A percentile compares a stretch with the other conserved stretches of the same genome.
phyloP scores from a whole-genome alignment of 2,113 vertebrate species.

The Oreochromis tanganicae region DNA sequence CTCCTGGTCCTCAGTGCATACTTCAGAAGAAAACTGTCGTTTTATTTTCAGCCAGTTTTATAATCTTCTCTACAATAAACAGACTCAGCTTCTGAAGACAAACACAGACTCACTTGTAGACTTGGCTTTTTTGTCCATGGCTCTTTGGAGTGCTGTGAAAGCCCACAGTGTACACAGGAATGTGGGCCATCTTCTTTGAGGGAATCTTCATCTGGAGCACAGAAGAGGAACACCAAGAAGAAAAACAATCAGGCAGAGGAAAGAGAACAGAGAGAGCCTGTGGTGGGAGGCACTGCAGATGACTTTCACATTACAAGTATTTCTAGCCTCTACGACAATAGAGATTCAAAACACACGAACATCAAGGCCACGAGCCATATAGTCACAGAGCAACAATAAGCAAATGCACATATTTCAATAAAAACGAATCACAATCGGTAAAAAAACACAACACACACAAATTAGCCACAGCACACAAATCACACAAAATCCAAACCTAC shows the following conservation, averaged over 20 bases:
- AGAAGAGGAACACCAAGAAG: background rate
- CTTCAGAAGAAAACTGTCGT: background rate
- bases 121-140: constrained; percentile 71
- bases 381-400: background rate
- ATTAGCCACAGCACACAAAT: background rate
- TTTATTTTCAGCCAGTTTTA: background rate
- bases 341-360: background rate
- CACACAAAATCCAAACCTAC: constrained; percentile 36
- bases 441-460: background rate
- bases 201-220: constrained; percentile 89
- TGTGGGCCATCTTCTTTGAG: constrained; percentile 92
- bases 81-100: background rate
- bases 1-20: background rate
- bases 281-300: background rate
- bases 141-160: constrained; percentile 80
- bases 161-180: constrained; percentile 90
- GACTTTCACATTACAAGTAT: background rate
- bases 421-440: background rate
- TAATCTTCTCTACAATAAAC: background rate
- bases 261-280: background rate
- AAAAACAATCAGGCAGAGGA: background rate
- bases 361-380: background rate
- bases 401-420: background rate
- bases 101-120: constrained; percentile 83
- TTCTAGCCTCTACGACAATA: background rate